Evolutionary conservation across 1,140 invertebrate species (phyloP), one percentile per base, ranked within the genome.

Genomic region (Lasioglossum baleicum): DNA sequence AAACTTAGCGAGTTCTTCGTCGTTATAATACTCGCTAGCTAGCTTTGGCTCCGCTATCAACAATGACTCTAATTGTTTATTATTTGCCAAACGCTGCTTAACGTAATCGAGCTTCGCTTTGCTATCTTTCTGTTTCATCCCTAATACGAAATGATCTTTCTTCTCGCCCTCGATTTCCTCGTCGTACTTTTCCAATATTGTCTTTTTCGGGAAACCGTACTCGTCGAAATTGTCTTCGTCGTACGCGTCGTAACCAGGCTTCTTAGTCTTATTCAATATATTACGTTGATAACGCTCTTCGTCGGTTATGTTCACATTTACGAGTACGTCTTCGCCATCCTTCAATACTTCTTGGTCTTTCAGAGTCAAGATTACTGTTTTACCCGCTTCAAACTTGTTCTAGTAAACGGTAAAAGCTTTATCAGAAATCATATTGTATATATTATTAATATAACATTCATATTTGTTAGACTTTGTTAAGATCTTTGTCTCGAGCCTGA

Each of bases 221-320:
- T 97, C 96, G 93, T 98, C 97, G 71, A 95, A 95, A 88, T 98
- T 96, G 85, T 96, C 95, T 78, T 99, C 97, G 90, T 98, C 97
- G 90, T 98, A 99, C 4, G 97, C 97, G 89, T 96, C 96, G 87
- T 96, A 98, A 51, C 94, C 95, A 63, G 94, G 95, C 91, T 97
- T 97, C 83, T 97, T 96, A 88, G 97, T 97, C 88, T 96, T 97
- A 88, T 97, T 96, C 81, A 96, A 95, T 64, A 97, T 93, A 94
- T 98, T 99, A 94, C 96, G 92, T 86, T 97, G 96, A 89, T 98
- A 98, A 70, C 95, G 95, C 92, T 99, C 99, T 88, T 98, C 95
- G 90, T 99, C 99, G 0, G 98, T 90, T 90, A 99, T 96, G 92
- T 99, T 99, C 3, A 99, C 97, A 94, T 99, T 99, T 35, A 99